phyloP scores from a whole-genome alignment of 2,888 invertebrate genomes.

The Cerastis rubricosa region DNA sequence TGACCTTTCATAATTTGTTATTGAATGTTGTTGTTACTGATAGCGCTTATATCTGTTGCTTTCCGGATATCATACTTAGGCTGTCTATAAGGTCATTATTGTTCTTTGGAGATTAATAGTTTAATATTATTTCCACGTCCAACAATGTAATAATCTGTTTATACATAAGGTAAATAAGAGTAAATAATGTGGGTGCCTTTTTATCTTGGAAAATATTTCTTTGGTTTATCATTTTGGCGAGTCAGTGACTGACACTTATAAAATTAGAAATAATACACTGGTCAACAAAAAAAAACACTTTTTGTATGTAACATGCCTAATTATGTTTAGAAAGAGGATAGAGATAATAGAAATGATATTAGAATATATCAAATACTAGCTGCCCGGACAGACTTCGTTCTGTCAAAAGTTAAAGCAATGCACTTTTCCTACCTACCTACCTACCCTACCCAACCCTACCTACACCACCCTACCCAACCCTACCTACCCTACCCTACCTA shows the following conservation, averaged over 20 bases:
- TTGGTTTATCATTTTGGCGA: not conserved
- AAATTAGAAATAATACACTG: not conserved
- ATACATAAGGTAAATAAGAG: not conserved
- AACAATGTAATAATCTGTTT: not conserved
- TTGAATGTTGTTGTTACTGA: constrained; percentile 59
- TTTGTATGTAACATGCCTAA: no score
- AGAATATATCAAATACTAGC: no score
- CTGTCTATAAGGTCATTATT: constrained; percentile 41
- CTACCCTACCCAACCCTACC: no score
- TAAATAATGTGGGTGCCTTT: not conserved
- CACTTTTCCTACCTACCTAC: no score
- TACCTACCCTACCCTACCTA: no score
- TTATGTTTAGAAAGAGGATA: no score
- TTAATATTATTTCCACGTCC: not conserved
- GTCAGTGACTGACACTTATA: not conserved
- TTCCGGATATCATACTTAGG: constrained; percentile 78
- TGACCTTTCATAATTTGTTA: constrained; percentile 69
- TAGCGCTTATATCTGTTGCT: constrained; percentile 77
- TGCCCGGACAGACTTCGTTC: no score
- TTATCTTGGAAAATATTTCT: not conserved
- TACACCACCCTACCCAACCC: no score
- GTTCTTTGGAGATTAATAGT: constrained; percentile 19
- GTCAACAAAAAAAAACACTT: no score
- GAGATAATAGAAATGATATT: no score
- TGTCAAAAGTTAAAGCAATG: no score